phyloP scores from a whole-genome alignment of 2,888 invertebrate species.

The Cataglyphis albicans region DNA sequence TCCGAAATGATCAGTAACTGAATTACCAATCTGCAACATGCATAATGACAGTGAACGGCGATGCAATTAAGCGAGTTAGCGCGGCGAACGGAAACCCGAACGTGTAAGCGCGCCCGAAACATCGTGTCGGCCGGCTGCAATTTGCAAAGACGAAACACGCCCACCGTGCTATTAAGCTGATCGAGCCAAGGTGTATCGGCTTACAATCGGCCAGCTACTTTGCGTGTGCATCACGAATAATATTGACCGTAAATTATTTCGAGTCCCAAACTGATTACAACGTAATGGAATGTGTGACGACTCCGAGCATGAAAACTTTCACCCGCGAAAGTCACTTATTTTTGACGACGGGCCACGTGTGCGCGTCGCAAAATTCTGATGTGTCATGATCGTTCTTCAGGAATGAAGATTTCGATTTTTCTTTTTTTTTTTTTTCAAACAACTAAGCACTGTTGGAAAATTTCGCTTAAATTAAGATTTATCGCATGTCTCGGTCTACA shows the following conservation, averaged over 20 bases:
- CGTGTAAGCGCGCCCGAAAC: slow-evolving; percentile 2
- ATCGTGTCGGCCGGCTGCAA: slow-evolving; percentile 18
- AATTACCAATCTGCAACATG: slow-evolving; percentile 24
- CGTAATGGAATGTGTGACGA: slow-evolving; percentile 33
- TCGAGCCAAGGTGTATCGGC: slow-evolving; percentile 34
- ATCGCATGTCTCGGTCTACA: too few species aligned
- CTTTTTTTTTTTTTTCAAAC: background rate
- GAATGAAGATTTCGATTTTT: background rate
- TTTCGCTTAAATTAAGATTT: too few species aligned
- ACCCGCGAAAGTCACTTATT: slow-evolving; percentile 38
- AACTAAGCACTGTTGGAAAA: background rate
- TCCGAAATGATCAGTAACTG: slow-evolving; percentile 7
- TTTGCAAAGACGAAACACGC: slow-evolving; percentile 37
- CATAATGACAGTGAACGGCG: slow-evolving; percentile 14
- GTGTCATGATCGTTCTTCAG: background rate
- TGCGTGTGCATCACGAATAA: slow-evolving; percentile 12
- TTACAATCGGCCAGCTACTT: slow-evolving; percentile 20
- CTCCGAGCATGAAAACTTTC: slow-evolving; percentile 25
- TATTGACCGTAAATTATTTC: slow-evolving; percentile 34
- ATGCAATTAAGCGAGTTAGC: slow-evolving; percentile 48
- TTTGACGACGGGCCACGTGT: slow-evolving; percentile 1
- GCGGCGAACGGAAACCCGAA: background rate
- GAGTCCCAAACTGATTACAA: slow-evolving; percentile 32
- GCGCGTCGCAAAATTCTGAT: slow-evolving; percentile 15
- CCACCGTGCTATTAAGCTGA: slow-evolving; percentile 35